phyloP scores from a whole-genome alignment of 1,140 invertebrate genomes.

The Drosophila sproati region DNA sequence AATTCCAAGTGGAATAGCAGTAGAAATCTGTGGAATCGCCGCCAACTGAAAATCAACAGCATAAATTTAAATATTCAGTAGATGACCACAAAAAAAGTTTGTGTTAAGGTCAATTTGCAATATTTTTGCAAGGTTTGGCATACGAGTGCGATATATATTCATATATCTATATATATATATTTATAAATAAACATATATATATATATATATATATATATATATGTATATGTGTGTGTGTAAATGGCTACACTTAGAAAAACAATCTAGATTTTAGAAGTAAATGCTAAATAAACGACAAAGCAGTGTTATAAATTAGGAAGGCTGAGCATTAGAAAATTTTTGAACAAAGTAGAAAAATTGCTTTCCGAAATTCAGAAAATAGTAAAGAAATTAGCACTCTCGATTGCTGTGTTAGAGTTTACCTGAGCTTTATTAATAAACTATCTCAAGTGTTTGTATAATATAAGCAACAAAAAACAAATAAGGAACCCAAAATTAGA shows the following conservation, averaged over 20 bases:
- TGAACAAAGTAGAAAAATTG: too few relatives aligned
- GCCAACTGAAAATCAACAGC: constrained; percentile 33
- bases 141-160: constrained; percentile 8
- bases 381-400: too few relatives aligned
- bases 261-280: too few relatives aligned
- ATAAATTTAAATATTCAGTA: constrained; percentile 57
- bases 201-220: background rate
- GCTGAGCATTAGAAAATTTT: too few relatives aligned
- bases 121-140: constrained; percentile 79
- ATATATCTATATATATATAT: background rate
- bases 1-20: constrained; percentile 33
- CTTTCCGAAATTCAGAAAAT: too few relatives aligned
- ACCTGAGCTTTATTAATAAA: too few relatives aligned
- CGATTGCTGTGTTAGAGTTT: too few relatives aligned
- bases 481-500: too few relatives aligned
- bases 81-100: constrained; percentile 48
- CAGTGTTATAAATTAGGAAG: too few relatives aligned
- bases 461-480: too few relatives aligned
- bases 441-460: too few relatives aligned
- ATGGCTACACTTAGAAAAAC: background rate
- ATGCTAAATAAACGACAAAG: too few relatives aligned
- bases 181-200: constrained; percentile 14
- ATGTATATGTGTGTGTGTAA: background rate
- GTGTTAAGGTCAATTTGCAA: constrained; percentile 79
- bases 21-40: constrained; percentile 15